Evolutionary conservation across 2,888 invertebrate genomes (phyloP), one percentile per base, ranked within the genome.

Genomic region (Parnassius orleans): DNA sequence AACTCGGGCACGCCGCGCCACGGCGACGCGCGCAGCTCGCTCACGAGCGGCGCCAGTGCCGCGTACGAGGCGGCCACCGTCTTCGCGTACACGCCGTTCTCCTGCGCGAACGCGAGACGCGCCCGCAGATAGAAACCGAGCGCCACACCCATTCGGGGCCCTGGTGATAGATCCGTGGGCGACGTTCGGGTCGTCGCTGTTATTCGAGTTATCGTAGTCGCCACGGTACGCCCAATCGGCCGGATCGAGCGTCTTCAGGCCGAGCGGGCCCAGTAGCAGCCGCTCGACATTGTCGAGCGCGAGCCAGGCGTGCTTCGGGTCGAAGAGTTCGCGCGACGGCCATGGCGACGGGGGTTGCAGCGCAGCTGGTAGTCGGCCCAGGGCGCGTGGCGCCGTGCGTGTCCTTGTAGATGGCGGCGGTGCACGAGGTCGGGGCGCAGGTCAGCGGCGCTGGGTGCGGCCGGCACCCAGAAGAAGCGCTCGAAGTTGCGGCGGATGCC

Each of bases 311-410:
- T 96, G 95, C 68, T 94, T 90, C 3, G 96, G 95, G 70, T 95
- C 93, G 81, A 99, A 97, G 68, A 99, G 85, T 68, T 98, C 98
- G 1, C 60, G 99, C 98, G 64, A 96, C 95, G 57, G 95, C 96
- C 95, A 99, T 96, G 9, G 99, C 95, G 60, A 99, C 94, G 10
- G 96, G 94, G 87, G 92, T 99, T 99, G 76, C 98, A 97, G 67
- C 99, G 93, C 69, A 99, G 92, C 87, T 99, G 99, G 89, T 95
- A 98, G 93, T 99, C 99, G 55, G 97, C 94, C 97, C 97, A 99
- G 68, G 93, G 68, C 95, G 95, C 64, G 95, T 94, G 74, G 96
- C 94, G 71, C 96, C 95, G 80, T 97, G 95, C 65, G 77, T 70
- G 89, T 99, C 99, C 90, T 99, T 99, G 88, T 98, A 97, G 78